Evolutionary conservation across 2,113 vertebrate species (phyloP).

Genomic region (Pogonocichla stellata): DNA sequence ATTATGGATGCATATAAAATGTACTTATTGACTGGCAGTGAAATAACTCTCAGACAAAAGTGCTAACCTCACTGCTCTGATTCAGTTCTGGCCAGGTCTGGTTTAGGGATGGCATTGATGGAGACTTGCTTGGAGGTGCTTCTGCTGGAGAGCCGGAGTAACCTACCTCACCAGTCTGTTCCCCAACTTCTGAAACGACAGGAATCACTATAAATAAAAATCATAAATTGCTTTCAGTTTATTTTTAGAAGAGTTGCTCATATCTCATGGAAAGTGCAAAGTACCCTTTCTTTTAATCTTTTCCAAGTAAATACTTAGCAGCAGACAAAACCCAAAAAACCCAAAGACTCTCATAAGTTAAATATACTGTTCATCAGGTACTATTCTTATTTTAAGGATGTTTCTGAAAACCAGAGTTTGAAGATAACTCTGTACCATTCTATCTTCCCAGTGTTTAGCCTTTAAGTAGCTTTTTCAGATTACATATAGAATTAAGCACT

Average conservation of each 20-base stretch:
- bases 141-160: slow-evolving; percentile 92
- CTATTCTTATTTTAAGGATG: background rate
- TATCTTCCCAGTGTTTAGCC: background rate
- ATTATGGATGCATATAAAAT: background rate
- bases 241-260: background rate
- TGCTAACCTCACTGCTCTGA: slow-evolving; percentile 95
- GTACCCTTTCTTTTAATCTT: background rate
- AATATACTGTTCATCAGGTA: background rate
- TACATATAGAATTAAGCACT: background rate
- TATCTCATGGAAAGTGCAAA: background rate
- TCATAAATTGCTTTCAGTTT: background rate
- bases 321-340: background rate
- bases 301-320: background rate
- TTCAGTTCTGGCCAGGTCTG: slow-evolving; percentile 98
- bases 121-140: slow-evolving; percentile 95
- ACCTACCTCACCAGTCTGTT: slow-evolving; percentile 86
- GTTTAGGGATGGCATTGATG: slow-evolving; percentile 98
- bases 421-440: background rate
- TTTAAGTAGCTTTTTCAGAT: background rate
- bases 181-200: slow-evolving; percentile 80
- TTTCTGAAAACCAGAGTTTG: background rate
- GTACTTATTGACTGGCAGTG: background rate
- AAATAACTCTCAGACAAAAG: slow-evolving; percentile 34
- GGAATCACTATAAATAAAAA: slow-evolving; percentile 54
- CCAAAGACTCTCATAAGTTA: background rate